Evolutionary conservation across 2,797 vertebrate species (phyloP).

Genomic region (Acropternis orthonyx): DNA sequence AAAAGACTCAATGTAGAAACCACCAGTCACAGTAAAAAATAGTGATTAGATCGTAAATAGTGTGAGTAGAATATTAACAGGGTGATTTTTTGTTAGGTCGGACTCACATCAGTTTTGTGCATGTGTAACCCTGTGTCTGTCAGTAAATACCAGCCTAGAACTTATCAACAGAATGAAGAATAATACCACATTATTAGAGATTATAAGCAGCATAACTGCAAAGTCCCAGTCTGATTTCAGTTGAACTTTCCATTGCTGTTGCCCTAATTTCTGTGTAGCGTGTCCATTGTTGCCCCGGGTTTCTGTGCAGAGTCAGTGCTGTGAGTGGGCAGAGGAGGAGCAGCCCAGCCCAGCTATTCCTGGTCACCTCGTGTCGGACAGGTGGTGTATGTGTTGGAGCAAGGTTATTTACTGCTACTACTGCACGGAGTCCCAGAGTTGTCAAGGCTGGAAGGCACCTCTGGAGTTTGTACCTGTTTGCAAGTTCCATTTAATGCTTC

Average conservation of each 20-base stretch:
- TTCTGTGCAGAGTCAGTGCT: rapidly evolving
- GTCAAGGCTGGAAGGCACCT: neutral
- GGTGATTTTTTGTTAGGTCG: neutral
- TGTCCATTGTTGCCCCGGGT: neutral
- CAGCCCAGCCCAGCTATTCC: neutral
- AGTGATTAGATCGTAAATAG: neutral
- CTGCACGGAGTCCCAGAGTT: neutral
- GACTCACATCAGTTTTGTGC: neutral
- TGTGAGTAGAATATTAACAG: neutral
- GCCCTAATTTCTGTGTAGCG: neutral
- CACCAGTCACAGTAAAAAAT: neutral
- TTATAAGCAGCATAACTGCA: neutral
- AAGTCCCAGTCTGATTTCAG: neutral
- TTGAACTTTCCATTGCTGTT: neutral
- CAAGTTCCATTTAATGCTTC: too few species aligned
- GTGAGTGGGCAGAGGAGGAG: neutral
- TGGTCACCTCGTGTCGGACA: neutral
- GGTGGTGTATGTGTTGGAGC: neutral
- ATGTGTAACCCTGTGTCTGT: neutral
- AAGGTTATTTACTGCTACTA: neutral
- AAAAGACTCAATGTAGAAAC: neutral
- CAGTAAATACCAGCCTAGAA: neutral
- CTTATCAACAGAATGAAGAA: neutral
- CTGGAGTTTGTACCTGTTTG: too few species aligned
- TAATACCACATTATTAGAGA: neutral